Conservation (phyloP, 1,140 invertebrate species). For the Anoplolepis gracilipes region DNA sequence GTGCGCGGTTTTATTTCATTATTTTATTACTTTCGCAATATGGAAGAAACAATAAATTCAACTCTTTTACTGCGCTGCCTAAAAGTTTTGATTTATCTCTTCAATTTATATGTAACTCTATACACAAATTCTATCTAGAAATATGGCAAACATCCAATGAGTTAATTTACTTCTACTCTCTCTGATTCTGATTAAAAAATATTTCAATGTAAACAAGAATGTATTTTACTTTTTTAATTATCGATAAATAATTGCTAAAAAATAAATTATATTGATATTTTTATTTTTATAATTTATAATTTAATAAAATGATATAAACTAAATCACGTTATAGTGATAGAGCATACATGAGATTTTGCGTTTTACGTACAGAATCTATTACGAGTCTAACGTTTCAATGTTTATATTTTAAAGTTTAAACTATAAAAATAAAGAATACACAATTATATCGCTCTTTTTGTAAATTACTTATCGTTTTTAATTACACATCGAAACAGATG, state of each 20-base stretch:
- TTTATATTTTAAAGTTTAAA: slow-evolving; percentile 2
- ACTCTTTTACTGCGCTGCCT: neutral
- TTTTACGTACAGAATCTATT: neutral
- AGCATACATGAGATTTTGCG: neutral
- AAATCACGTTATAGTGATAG: neutral
- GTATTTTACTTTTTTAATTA: neutral
- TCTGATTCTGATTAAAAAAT: neutral
- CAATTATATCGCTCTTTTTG: neutral
- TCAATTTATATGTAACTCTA: neutral
- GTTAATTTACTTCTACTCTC: neutral
- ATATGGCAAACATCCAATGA: neutral
- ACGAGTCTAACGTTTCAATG: neutral
- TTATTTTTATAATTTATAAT: slow-evolving; percentile 5
- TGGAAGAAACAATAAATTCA: neutral
- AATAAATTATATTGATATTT: neutral
- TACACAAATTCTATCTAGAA: slow-evolving; percentile 2
- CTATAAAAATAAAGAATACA: neutral
- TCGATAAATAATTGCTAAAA: slow-evolving; percentile 2
- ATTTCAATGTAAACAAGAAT: neutral
- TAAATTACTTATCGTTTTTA: slow-evolving; percentile 2
- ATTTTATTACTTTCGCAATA: neutral
- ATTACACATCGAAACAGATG: neutral
- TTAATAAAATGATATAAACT: neutral
- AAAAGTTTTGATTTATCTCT: slow-evolving; percentile 28
- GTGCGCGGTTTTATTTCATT: neutral